Evolutionary conservation across 2,113 vertebrate genomes (phyloP).

Genomic region (Osmerus eperlanus): DNA sequence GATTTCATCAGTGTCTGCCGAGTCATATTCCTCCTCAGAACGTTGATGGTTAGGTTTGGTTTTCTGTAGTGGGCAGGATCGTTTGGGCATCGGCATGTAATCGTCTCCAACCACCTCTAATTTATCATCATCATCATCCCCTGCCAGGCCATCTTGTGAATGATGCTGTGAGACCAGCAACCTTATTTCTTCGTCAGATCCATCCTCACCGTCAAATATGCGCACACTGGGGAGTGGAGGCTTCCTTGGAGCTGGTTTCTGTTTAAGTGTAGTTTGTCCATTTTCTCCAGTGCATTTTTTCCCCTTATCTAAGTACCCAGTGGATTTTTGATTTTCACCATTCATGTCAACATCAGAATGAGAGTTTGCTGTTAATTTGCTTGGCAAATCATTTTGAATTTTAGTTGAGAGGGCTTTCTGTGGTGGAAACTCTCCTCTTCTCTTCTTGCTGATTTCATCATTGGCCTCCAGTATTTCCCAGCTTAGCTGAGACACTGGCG

Average conservation of each 20-base stretch:
- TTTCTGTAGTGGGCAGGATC: conserved; percentile 40
- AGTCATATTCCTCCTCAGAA: conserved; percentile 74
- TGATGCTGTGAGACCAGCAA: conserved; percentile 59
- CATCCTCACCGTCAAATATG: conserved; percentile 59
- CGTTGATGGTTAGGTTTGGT: conserved; percentile 23
- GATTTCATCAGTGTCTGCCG: conserved; percentile 88
- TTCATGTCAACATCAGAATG: background rate
- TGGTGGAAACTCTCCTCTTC: conserved; percentile 75
- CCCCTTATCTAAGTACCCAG: background rate
- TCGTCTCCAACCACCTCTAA: conserved; percentile 82
- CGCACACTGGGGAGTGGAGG: background rate
- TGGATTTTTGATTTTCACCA: background rate
- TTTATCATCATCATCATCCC: conserved; percentile 44
- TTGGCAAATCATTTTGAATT: conserved; percentile 2
- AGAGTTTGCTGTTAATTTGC: background rate
- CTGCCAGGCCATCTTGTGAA: conserved; percentile 31
- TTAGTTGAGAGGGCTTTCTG: conserved; percentile 27
- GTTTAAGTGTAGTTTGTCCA: background rate
- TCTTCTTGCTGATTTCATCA: conserved; percentile 77
- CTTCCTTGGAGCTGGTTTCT: conserved; percentile 3
- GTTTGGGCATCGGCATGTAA: conserved; percentile 66
- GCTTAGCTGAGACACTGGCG: conserved; percentile 78
- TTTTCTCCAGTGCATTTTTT: background rate
- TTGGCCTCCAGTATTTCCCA: conserved; percentile 80
- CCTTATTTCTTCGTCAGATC: conserved; percentile 81